phyloP scores from a whole-genome alignment of 2,888 invertebrate species.

The Meghimatium bilineatum region DNA sequence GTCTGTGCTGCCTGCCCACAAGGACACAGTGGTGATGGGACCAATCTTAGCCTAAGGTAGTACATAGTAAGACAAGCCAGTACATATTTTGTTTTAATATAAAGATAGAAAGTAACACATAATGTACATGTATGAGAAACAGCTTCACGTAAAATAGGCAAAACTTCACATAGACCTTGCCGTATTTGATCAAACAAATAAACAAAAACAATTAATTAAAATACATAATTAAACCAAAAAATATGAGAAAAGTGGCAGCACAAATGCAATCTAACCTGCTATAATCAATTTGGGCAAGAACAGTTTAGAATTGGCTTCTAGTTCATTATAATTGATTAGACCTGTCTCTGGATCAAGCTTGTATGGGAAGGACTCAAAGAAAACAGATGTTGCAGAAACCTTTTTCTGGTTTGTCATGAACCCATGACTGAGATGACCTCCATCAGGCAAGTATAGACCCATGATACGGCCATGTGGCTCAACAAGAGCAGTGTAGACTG shows the following conservation, averaged over 20 bases:
- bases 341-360: constrained; percentile 89
- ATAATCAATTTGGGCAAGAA: constrained; percentile 95
- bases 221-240: background rate
- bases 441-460: constrained; percentile 96
- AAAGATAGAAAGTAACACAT: too few species aligned
- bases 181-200: too few species aligned
- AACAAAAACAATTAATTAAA: background rate
- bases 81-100: too few species aligned
- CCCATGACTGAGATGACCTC: constrained; percentile 87
- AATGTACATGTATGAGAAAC: too few species aligned
- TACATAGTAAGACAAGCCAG: too few species aligned
- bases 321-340: constrained; percentile 92
- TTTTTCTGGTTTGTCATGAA: constrained; percentile 93
- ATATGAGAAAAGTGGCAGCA: background rate
- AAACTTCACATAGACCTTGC: too few species aligned
- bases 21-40: too few species aligned
- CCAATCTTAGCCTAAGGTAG: too few species aligned
- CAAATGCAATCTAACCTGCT: constrained; percentile 82
- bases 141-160: too few species aligned
- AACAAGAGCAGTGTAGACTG: constrained; percentile 90
- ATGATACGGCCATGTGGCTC: constrained; percentile 97
- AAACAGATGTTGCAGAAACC: constrained; percentile 97
- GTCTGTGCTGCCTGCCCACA: too few species aligned
- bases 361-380: constrained; percentile 99
- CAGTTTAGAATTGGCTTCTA: constrained; percentile 87